phyloP scores from a whole-genome alignment of 2,888 invertebrate species.

The Electrophaes corylata region DNA sequence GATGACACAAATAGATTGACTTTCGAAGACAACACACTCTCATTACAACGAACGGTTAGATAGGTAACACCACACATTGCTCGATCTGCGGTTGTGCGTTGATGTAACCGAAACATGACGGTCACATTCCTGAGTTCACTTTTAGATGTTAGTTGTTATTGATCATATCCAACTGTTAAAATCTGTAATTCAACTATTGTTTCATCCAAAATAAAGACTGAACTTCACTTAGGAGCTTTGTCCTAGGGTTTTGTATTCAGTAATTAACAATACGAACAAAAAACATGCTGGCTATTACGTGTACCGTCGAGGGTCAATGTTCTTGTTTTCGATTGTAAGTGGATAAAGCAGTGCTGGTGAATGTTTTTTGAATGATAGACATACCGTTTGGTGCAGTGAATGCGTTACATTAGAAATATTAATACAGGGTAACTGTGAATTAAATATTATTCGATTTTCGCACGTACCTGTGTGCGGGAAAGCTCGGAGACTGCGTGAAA shows the following conservation, averaged over 20 bases:
- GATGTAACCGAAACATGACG: slow-evolving; percentile 84
- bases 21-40: slow-evolving; percentile 64
- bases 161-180: slow-evolving; percentile 45
- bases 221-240: slow-evolving; percentile 49
- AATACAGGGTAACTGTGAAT: slow-evolving; percentile 33
- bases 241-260: slow-evolving; percentile 59
- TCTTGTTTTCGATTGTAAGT: slow-evolving; percentile 62
- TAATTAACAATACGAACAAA: slow-evolving; percentile 70
- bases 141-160: slow-evolving; percentile 75
- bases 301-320: slow-evolving; percentile 73
- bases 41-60: slow-evolving; percentile 61
- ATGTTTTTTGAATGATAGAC: slow-evolving; percentile 21
- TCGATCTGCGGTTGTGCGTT: slow-evolving; percentile 61
- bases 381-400: slow-evolving; percentile 23
- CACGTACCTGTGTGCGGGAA: slow-evolving; percentile 80
- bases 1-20: slow-evolving; percentile 82
- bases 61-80: slow-evolving; percentile 64
- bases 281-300: slow-evolving; percentile 82
- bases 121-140: slow-evolving; percentile 76
- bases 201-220: slow-evolving; percentile 40
- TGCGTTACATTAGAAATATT: slow-evolving; percentile 39
- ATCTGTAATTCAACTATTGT: slow-evolving; percentile 42
- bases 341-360: slow-evolving; percentile 27
- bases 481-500: slow-evolving; percentile 79
- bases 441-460: slow-evolving; percentile 41